phyloP scores from a whole-genome alignment of 2,888 invertebrate species.

The Ophraella communa region DNA sequence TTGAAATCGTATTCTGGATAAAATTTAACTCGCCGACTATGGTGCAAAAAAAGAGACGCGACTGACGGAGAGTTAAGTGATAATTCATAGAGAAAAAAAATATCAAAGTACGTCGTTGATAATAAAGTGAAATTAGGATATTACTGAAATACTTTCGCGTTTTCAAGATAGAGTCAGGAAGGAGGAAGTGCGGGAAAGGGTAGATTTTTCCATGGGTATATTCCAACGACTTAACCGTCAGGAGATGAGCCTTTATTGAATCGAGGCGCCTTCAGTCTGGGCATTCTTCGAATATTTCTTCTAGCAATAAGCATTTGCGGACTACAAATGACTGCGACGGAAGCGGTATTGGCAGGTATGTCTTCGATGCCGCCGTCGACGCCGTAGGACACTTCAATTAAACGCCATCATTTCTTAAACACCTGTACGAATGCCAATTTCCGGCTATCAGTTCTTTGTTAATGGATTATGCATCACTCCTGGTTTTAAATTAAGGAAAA shows the following conservation, averaged over 20 bases:
- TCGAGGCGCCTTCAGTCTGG: conserved; percentile 49
- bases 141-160: conserved; percentile 51
- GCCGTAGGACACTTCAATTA: conserved; percentile 30
- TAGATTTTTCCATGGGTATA: conserved; percentile 33
- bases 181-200: conserved; percentile 16
- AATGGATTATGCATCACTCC: background rate
- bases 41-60: background rate
- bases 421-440: conserved; percentile 10
- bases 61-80: background rate
- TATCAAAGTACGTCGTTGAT: background rate
- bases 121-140: conserved; percentile 42
- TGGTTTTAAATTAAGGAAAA: background rate
- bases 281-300: conserved; percentile 50
- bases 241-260: conserved; percentile 53
- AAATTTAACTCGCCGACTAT: background rate
- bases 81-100: background rate
- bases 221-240: conserved; percentile 36
- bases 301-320: conserved; percentile 46
- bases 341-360: conserved; percentile 45
- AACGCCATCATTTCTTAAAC: conserved; percentile 20
- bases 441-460: background rate
- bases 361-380: conserved; percentile 3
- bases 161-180: conserved; percentile 36
- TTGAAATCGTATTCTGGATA: background rate
- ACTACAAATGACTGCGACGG: conserved; percentile 48